A percentile compares a stretch with the other conserved stretches of the same genome.
Conservation (phyloP, 2,888 invertebrate genomes). For the Proisotoma minuta region DNA sequence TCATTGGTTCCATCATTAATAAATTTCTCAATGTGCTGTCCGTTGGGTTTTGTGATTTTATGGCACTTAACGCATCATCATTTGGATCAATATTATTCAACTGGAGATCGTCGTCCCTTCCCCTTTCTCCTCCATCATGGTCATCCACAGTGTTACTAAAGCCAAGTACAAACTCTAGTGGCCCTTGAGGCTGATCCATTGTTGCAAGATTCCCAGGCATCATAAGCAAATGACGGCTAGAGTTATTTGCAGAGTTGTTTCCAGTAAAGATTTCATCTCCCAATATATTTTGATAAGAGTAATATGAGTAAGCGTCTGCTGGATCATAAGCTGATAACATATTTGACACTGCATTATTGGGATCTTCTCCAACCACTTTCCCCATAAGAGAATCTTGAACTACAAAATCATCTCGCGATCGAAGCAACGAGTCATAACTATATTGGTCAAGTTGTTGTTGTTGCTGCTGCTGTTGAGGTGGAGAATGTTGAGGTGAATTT, state of each 20-base stretch:
- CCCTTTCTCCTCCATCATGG: slow-evolving; percentile 20
- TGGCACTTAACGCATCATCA: slow-evolving; percentile 25
- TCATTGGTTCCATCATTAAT: slow-evolving; percentile 43
- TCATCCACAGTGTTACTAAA: slow-evolving; percentile 22
- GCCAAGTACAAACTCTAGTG: slow-evolving; percentile 42
- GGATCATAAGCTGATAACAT: slow-evolving; percentile 37
- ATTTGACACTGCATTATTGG: slow-evolving; percentile 33
- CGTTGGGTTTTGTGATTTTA: slow-evolving; percentile 32
- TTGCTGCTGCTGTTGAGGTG: slow-evolving; percentile 7
- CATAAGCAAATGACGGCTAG: slow-evolving; percentile 31
- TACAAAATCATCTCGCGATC: slow-evolving; percentile 36
- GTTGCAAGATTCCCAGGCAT: slow-evolving; percentile 23
- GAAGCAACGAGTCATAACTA: slow-evolving; percentile 33
- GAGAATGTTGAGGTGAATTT: slow-evolving; percentile 23
- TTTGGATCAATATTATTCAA: slow-evolving; percentile 38
- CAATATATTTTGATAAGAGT: slow-evolving; percentile 42
- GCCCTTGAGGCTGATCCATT: slow-evolving; percentile 33
- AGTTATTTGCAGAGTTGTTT: neutral
- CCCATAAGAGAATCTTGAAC: slow-evolving; percentile 30
- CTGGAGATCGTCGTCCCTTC: slow-evolving; percentile 30
- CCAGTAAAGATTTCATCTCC: slow-evolving; percentile 37
- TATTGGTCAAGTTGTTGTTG: slow-evolving; percentile 33
- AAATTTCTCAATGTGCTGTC: slow-evolving; percentile 44
- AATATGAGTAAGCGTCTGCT: slow-evolving; percentile 34
- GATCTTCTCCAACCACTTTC: slow-evolving; percentile 29